Conservation (phyloP, 2,888 invertebrate genomes). For the Pyrrhosoma nymphula region DNA sequence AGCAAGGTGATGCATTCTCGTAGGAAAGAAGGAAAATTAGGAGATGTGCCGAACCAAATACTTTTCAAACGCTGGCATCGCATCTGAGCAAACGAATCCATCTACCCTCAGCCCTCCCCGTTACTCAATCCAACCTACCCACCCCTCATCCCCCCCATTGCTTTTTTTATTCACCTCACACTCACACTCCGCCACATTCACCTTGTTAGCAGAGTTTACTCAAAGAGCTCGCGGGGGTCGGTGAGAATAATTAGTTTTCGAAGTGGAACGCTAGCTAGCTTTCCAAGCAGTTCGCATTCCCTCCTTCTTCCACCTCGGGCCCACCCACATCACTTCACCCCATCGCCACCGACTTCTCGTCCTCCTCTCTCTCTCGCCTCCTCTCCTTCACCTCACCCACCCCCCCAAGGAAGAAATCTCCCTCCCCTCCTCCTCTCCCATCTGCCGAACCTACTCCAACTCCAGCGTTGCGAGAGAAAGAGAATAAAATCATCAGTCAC, state of each 20-base stretch:
- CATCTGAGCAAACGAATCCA: not conserved
- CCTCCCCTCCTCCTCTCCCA: not conserved
- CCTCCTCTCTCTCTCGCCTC: too few species aligned
- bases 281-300: constrained; percentile 22
- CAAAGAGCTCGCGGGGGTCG: constrained; percentile 69
- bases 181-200: constrained; percentile 25
- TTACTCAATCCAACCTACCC: not conserved
- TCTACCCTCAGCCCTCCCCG: not conserved
- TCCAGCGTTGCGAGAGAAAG: not conserved
- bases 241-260: constrained; percentile 71
- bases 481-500: constrained; percentile 9
- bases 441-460: not conserved
- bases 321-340: not conserved
- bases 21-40: not conserved
- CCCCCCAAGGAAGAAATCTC: too few species aligned
- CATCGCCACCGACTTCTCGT: not conserved
- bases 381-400: too few species aligned
- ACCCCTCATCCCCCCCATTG: not conserved
- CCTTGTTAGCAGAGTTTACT: constrained; percentile 65
- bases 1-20: not conserved
- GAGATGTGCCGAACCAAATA: not conserved
- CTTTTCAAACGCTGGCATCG: constrained; percentile 29
- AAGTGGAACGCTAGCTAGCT: constrained; percentile 68
- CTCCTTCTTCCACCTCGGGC: not conserved
- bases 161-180: not conserved